Conservation (phyloP, 2,797 vertebrate species). For the Hozukius guyotensis region DNA sequence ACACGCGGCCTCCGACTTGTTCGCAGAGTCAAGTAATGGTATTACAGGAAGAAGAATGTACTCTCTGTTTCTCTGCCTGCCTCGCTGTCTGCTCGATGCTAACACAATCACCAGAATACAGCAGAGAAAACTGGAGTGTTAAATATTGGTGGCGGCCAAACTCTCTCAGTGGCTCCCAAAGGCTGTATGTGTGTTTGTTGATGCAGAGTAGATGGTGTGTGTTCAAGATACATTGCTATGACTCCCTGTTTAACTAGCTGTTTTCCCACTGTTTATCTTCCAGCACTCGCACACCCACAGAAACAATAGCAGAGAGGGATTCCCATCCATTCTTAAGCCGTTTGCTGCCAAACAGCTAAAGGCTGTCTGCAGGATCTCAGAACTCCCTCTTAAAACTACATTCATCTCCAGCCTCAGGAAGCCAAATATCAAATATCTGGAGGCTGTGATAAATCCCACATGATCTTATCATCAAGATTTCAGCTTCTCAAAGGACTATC, state of each 20-base stretch:
- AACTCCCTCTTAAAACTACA: slow-evolving; percentile 22
- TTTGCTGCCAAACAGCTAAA: slow-evolving; percentile 26
- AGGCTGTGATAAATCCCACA: slow-evolving; percentile 45
- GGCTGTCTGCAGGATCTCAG: slow-evolving; percentile 23
- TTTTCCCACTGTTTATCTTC: slow-evolving; percentile 41
- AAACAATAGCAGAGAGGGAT: slow-evolving; percentile 25
- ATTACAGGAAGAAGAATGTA: slow-evolving; percentile 7
- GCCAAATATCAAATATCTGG: slow-evolving; percentile 39
- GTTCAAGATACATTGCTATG: slow-evolving; percentile 23
- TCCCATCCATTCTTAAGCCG: slow-evolving; percentile 22
- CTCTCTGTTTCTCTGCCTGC: neutral
- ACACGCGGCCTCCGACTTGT: slow-evolving; percentile 1
- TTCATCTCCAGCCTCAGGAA: slow-evolving; percentile 29
- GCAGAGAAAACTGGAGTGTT: neutral
- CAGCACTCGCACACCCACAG: neutral
- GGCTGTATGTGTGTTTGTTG: neutral
- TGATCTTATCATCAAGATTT: slow-evolving; percentile 41
- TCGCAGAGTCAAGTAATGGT: slow-evolving; percentile 21
- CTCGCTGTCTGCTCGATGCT: neutral
- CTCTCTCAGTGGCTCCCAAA: slow-evolving; percentile 1
- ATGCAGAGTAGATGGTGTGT: slow-evolving; percentile 33
- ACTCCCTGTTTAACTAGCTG: slow-evolving; percentile 26
- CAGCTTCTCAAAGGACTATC: slow-evolving; percentile 35
- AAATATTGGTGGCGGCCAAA: neutral
- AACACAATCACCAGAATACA: slow-evolving; percentile 24